Evolutionary conservation across 2,888 invertebrate species (phyloP), one percentile per base, ranked within the genome.

Genomic region (Dysmachus trigonus): DNA sequence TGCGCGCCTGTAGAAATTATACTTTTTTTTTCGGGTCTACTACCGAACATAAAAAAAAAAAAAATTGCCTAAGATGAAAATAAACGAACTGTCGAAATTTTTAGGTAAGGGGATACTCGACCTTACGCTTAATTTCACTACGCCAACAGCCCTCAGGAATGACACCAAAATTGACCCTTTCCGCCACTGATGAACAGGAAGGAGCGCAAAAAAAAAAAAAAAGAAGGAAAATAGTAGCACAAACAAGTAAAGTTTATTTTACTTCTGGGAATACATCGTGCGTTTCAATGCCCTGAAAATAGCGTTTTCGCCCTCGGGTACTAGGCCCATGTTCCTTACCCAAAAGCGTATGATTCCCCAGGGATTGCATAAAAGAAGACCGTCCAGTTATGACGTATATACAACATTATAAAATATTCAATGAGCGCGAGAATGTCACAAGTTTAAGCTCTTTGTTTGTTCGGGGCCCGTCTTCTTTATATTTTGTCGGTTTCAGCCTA

Each of bases 401-500:
- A 41, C 76, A 8, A 79, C 79, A 47, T 79, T 79, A 79, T 79
- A 51, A 79, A 79, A 79, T 30, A 79, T 79, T 79, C 51, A 47
- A 27, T 79, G 18, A 38, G 27, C 47, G 38, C 47, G 47, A 79
- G 27, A 79, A 31, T 79, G 47, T 22, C 27, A 4, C 47, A 79
- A 79, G 47, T 79, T 79, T 79, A 47, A 47, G 10, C n/a, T n/a
- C n/a, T n/a, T n/a, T n/a, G n/a, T n/a, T n/a, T 10, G 8, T 10
- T 62, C n/a, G n/a, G 62, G 27, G 62, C 2, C 2, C 22, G 27
- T 22, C 22, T 38, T 22, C 47, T 51, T 79, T 51, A 79, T 79
- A 31, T 30, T 27, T 47, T 51, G n/a, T n/a, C 6, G 8, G 13
- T 38, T 77, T 22, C 27, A 8, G n/a, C 22, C 18, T 73, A 73